A percentile compares a stretch with the other conserved stretches of the same genome.
Evolutionary conservation across 2,797 vertebrate species (phyloP).

Genomic region (Adelosebastes latens): DNA sequence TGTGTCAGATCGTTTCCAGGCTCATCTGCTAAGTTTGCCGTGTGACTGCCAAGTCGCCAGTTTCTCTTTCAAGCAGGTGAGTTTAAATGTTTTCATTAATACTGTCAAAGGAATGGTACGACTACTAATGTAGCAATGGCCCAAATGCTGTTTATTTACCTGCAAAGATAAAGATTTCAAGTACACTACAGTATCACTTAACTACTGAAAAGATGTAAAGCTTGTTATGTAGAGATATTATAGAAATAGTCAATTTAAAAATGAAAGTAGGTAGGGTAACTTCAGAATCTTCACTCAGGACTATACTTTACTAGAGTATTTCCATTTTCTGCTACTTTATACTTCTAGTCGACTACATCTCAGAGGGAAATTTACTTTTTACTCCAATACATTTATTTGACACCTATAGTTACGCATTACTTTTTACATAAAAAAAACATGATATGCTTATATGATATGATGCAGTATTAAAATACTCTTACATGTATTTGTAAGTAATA

Average conservation of each 20-base stretch:
- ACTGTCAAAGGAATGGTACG: not conserved
- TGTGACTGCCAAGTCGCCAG: constrained; percentile 71
- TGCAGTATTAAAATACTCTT: too few species aligned
- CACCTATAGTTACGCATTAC: too few species aligned
- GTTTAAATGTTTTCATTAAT: not conserved
- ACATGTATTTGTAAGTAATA: too few species aligned
- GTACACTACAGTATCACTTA: not conserved
- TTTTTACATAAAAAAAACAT: too few species aligned
- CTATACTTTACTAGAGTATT: not conserved
- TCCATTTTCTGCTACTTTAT: not conserved
- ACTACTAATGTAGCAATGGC: too few species aligned
- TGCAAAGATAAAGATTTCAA: not conserved
- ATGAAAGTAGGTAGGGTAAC: too few species aligned
- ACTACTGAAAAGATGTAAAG: not conserved
- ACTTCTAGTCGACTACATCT: not conserved
- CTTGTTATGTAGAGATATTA: not conserved
- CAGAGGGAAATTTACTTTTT: too few species aligned
- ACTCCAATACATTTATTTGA: too few species aligned
- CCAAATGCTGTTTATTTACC: too few species aligned
- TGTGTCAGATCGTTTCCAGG: constrained; percentile 64
- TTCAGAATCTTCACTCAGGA: not conserved
- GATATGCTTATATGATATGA: too few species aligned
- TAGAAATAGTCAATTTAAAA: not conserved
- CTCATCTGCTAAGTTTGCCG: constrained; percentile 50
- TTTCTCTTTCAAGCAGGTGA: constrained; percentile 69